phyloP scores from a whole-genome alignment of 35 echinoderm and acorn worm species.

The Hemicentrotus pulcherrimus region DNA sequence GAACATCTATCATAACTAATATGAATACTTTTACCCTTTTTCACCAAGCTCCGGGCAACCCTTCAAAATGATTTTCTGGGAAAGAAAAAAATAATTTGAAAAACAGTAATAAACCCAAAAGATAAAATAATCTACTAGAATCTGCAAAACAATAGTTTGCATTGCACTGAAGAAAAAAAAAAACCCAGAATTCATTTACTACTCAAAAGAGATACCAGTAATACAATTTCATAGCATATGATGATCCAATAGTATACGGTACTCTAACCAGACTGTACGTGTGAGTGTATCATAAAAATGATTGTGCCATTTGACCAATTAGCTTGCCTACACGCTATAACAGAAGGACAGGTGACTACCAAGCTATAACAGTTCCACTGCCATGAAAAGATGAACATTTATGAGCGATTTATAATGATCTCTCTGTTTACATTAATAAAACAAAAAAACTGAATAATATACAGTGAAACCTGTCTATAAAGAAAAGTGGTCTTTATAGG shows the following conservation, averaged over 20 bases:
- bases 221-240: background rate
- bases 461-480: too few relatives aligned
- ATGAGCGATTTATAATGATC: too few relatives aligned
- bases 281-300: too few relatives aligned
- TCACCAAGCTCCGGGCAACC: conserved; percentile 24
- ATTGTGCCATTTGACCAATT: too few relatives aligned
- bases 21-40: background rate
- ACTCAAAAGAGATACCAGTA: background rate
- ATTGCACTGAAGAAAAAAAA: background rate
- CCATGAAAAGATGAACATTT: too few relatives aligned
- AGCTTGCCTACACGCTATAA: too few relatives aligned
- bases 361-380: too few relatives aligned
- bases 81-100: background rate
- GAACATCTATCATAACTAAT: background rate
- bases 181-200: background rate
- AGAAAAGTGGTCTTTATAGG: too few relatives aligned
- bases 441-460: too few relatives aligned
- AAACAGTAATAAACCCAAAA: background rate
- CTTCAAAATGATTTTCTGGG: conserved; percentile 12
- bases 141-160: background rate
- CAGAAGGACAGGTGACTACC: too few relatives aligned
- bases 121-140: background rate
- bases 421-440: too few relatives aligned
- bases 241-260: background rate
- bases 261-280: background rate